Evolutionary conservation across 2,797 vertebrate species (phyloP).

Genomic region (Capromys pilorides): DNA sequence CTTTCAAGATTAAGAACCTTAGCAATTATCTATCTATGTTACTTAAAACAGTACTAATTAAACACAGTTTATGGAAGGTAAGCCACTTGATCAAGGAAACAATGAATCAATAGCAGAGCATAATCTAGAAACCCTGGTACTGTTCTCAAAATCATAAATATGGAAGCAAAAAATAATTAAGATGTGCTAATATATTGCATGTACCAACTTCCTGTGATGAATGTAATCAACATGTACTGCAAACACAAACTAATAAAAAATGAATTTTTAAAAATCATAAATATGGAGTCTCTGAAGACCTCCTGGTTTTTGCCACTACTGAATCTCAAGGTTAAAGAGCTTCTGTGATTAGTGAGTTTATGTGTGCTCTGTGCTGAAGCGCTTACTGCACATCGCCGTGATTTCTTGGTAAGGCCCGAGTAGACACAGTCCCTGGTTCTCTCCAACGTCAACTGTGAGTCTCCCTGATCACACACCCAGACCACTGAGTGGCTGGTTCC

Average conservation of each 20-base stretch:
- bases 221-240: background rate
- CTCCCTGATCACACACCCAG: background rate
- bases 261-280: background rate
- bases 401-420: background rate
- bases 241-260: background rate
- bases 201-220: background rate
- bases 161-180: background rate
- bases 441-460: background rate
- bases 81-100: background rate
- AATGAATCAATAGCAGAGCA: background rate
- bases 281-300: background rate
- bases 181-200: background rate
- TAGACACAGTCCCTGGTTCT: background rate
- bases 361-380: background rate
- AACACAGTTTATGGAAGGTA: background rate
- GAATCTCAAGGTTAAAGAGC: background rate
- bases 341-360: background rate
- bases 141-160: background rate
- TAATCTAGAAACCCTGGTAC: background rate
- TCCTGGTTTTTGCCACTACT: background rate
- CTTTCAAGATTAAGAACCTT: background rate
- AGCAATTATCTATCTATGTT: background rate
- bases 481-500: background rate
- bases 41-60: background rate
- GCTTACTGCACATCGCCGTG: background rate